phyloP scores from a whole-genome alignment of 1,140 invertebrate species.

The Cydia strobilella region DNA sequence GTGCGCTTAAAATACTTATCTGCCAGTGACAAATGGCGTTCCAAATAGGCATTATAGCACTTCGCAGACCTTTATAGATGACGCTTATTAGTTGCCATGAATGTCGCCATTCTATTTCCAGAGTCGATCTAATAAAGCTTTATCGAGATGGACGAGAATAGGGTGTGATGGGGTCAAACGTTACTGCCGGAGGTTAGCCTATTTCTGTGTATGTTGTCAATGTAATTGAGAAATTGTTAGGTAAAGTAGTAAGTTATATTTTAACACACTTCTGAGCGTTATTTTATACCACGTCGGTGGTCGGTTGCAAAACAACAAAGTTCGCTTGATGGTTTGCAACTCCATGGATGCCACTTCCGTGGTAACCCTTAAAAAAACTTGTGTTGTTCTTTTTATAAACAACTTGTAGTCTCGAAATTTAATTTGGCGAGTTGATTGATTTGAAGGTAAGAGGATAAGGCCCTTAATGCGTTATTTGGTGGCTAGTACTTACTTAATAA shows the following conservation, averaged over 20 bases:
- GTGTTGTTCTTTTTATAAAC: no score
- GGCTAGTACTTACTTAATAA: no score
- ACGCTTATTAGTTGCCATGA: constrained; percentile 27
- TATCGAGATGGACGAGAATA: constrained; percentile 39
- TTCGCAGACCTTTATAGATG: constrained; percentile 22
- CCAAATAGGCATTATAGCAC: constrained; percentile 27
- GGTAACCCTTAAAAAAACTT: no score
- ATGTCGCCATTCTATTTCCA: constrained; percentile 38
- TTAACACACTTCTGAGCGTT: neutral
- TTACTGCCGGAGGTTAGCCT: constrained; percentile 40
- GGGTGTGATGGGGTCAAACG: constrained; percentile 37
- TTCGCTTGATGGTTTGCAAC: no score
- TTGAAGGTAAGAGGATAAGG: no score
- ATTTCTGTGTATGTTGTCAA: neutral
- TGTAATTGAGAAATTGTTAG: neutral
- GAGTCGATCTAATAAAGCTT: constrained; percentile 43
- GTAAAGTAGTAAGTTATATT: neutral
- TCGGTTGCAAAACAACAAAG: no score
- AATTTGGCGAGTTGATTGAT: no score
- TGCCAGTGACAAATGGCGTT: constrained; percentile 9
- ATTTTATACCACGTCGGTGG: no score
- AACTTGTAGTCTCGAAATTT: no score
- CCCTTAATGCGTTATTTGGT: no score
- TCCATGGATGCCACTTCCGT: no score
- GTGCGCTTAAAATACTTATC: constrained; percentile 13